Conservation (phyloP, 1,140 invertebrate genomes). For the Drosophila suzukii region DNA sequence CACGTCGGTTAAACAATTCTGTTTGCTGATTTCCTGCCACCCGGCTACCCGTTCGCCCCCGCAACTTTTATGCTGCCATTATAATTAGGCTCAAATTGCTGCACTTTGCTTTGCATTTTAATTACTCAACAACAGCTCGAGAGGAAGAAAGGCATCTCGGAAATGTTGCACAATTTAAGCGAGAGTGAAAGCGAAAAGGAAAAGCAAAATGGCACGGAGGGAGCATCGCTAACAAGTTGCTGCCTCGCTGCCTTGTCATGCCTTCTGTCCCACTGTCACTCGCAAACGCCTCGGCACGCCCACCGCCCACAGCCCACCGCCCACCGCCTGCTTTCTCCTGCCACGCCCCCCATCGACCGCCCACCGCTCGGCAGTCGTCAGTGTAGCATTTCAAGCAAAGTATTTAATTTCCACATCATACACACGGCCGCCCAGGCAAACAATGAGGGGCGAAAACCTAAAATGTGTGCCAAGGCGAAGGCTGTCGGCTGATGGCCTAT, state of each 20-base stretch:
- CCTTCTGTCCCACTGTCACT: slow-evolving; percentile 33
- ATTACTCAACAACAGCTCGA: slow-evolving; percentile 56
- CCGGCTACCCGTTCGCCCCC: background rate
- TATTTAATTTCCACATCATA: slow-evolving; percentile 78
- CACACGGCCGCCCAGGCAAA: slow-evolving; percentile 58
- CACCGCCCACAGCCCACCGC: background rate
- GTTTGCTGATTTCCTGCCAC: slow-evolving; percentile 35
- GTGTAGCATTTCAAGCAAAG: slow-evolving; percentile 77
- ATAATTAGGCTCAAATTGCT: slow-evolving; percentile 66
- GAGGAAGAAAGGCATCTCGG: slow-evolving; percentile 48
- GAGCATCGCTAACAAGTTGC: slow-evolving; percentile 68
- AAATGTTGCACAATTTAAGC: slow-evolving; percentile 72
- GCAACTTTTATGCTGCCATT: slow-evolving; percentile 28
- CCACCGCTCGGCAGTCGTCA: slow-evolving; percentile 35
- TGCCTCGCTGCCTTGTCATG: slow-evolving; percentile 50
- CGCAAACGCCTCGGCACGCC: slow-evolving; percentile 24
- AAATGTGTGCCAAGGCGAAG: slow-evolving; percentile 81
- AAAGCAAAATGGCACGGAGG: slow-evolving; percentile 21
- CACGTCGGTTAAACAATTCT: slow-evolving; percentile 39
- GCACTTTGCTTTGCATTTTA: slow-evolving; percentile 59
- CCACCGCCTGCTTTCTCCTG: slow-evolving; percentile 5
- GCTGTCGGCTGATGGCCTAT: slow-evolving; percentile 49
- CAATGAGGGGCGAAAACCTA: slow-evolving; percentile 48
- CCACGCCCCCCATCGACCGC: slow-evolving; percentile 9
- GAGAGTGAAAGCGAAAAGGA: slow-evolving; percentile 35